These are phyloP conservation scores for Oxyruncus cristatus DNA, from an alignment of 2,113 vertebrate genomes.

Conservation along the genomic window DNA sequence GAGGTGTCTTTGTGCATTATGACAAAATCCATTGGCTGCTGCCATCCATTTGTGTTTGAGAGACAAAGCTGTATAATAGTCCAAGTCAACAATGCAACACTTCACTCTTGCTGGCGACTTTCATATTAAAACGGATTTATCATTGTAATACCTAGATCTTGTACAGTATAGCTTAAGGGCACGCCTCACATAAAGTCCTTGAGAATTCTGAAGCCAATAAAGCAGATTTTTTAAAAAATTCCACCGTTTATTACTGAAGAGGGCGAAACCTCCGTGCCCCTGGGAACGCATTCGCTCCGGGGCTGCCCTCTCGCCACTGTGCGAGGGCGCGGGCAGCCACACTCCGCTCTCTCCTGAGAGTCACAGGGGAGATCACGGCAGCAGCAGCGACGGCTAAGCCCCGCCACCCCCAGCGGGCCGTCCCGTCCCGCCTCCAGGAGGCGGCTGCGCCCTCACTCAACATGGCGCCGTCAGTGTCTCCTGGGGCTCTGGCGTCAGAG, in stretches of 20 bases:
- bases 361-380: fast-evolving
- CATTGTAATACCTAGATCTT: background rate
- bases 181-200: background rate
- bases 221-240: background rate
- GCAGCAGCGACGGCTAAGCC: too few species aligned
- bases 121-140: background rate
- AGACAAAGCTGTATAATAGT: background rate
- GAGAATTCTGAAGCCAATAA: background rate
- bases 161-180: background rate
- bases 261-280: fast-evolving
- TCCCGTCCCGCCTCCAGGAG: background rate
- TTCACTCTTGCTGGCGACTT: background rate
- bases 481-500: background rate
- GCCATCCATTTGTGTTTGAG: background rate
- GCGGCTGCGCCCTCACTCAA: background rate
- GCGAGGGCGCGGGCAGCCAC: fast-evolving
- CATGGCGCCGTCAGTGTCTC: background rate
- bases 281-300: fast-evolving
- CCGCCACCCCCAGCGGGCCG: too few species aligned
- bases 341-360: fast-evolving
- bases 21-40: background rate
- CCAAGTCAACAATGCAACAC: background rate
- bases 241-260: background rate
- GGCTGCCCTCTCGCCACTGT: fast-evolving
- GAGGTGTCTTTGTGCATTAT: background rate